These are phyloP conservation scores for Toxotes chatareus DNA, from an alignment of 2,113 vertebrate species.

Conservation along the genomic window DNA sequence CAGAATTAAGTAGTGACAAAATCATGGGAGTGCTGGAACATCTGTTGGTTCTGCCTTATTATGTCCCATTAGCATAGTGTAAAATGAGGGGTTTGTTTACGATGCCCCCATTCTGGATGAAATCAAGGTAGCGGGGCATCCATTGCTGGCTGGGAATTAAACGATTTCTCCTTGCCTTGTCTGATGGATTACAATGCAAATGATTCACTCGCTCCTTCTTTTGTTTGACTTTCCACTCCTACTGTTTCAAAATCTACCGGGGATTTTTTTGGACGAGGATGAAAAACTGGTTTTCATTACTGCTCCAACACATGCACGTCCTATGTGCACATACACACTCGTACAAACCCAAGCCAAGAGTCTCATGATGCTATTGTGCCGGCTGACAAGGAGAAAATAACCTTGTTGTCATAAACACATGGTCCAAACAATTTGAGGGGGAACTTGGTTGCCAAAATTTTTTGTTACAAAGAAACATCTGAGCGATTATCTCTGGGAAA, in stretches of 20 bases:
- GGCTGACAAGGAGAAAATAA: constrained; percentile 31
- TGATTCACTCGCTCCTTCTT: constrained; percentile 62
- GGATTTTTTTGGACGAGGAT: constrained; percentile 63
- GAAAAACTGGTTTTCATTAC: constrained; percentile 58
- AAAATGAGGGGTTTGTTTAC: constrained; percentile 65
- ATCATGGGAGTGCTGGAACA: constrained; percentile 56
- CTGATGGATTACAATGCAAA: constrained; percentile 73
- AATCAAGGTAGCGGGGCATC: constrained; percentile 47
- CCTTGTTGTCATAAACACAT: constrained; percentile 1
- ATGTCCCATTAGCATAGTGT: constrained; percentile 70
- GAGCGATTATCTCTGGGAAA: neutral
- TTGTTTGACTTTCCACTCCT: constrained; percentile 71
- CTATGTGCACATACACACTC: neutral
- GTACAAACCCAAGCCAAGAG: constrained; percentile 29
- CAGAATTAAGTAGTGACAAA: constrained; percentile 50
- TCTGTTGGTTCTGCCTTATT: constrained; percentile 76
- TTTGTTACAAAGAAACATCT: neutral
- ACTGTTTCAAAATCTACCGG: constrained; percentile 53
- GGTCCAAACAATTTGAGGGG: neutral
- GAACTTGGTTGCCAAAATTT: constrained; percentile 19
- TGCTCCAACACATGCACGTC: constrained; percentile 4
- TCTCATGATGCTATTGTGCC: constrained; percentile 22
- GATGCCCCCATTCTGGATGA: constrained; percentile 52
- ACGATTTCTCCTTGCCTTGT: constrained; percentile 31
- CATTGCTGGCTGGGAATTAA: constrained; percentile 54